Evolutionary conservation across 2,888 invertebrate species (phyloP), one percentile per base, ranked within the genome.

Genomic region (Mythimna lalbum): DNA sequence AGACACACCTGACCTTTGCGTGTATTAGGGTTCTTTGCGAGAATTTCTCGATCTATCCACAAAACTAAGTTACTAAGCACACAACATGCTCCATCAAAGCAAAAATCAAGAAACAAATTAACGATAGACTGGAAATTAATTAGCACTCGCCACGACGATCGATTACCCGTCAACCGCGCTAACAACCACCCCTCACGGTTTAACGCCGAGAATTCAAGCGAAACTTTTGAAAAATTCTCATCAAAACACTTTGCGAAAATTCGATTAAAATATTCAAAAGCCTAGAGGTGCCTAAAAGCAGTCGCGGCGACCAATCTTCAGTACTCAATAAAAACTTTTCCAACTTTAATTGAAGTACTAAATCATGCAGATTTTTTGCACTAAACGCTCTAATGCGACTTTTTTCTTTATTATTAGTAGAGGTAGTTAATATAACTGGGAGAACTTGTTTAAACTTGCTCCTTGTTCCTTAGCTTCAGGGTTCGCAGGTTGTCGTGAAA

Each of bases 391-490:
- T 86, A 84, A 84, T 81, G 84, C 75, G 84, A 86, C 62, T 84
- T 84, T 72, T 86, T 84, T 80, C 78, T 84, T 82, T 83, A 76
- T 76, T 83, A 81, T 78, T 78, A 78, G 73, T 83, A 65, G 73
- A 79, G 53, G 76, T 78, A 84, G 72, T 84, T 84, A 81, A 80
- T 81, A 76, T 78, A 70, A 78, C 83, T 61, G 77, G 47, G 60
- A 53, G 68, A 84, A 81, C 84, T 84, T 86, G 78, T 81, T 84
- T 83, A 83, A 85, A 85, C 82, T 86, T 78, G 57, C 67, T 69
- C 81, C 57, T 63, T 62, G 23, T 62, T 63, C 78, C 59, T 64
- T 57, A 43, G 36, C 61, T 72, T 31, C 60, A 69, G 75, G 69
- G 60, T 66, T 63, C 56, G 47, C 75, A 71, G 65, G 50, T 60